These are phyloP conservation scores for Catalaphyllia jardinei DNA, from an alignment of 64 coral and sea anemone genomes.

Conservation along the genomic window DNA sequence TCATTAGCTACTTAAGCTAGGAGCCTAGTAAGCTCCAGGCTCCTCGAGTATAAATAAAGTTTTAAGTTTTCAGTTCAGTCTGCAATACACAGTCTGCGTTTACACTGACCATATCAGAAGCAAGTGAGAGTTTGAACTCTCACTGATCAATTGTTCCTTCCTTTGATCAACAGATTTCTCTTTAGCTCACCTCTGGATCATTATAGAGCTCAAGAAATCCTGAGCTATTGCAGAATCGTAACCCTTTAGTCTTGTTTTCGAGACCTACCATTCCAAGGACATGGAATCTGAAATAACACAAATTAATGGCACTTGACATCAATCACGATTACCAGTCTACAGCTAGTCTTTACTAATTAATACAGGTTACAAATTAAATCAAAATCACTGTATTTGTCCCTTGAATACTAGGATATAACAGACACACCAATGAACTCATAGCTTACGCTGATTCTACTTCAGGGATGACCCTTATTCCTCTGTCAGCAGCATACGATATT, in stretches of 20 bases:
- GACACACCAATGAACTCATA: too few relatives aligned
- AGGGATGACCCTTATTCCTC: slow-evolving; percentile 80
- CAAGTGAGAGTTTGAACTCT: too few relatives aligned
- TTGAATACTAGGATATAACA: too few relatives aligned
- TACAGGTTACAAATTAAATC: background rate
- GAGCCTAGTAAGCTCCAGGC: too few relatives aligned
- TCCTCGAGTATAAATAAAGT: too few relatives aligned
- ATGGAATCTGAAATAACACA: slow-evolving; percentile 25
- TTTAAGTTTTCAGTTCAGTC: too few relatives aligned
- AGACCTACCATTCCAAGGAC: slow-evolving; percentile 70
- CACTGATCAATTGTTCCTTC: too few relatives aligned
- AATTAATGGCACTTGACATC: background rate
- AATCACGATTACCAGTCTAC: background rate
- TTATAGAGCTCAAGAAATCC: slow-evolving; percentile 63
- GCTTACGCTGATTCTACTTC: slow-evolving; percentile 85
- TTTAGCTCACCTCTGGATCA: slow-evolving; percentile 73
- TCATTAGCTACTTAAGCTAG: too few relatives aligned
- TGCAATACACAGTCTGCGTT: too few relatives aligned
- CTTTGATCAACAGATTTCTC: too few relatives aligned
- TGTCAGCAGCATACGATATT: slow-evolving; percentile 67
- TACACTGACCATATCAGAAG: too few relatives aligned
- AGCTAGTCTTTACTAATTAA: background rate
- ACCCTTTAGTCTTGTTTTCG: slow-evolving; percentile 60
- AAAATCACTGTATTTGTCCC: too few relatives aligned
- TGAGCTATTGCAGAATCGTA: slow-evolving; percentile 69